These are phyloP conservation scores for Dendropsophus ebraccatus DNA, from an alignment of 2,113 vertebrate genomes.

Conservation along the genomic window DNA sequence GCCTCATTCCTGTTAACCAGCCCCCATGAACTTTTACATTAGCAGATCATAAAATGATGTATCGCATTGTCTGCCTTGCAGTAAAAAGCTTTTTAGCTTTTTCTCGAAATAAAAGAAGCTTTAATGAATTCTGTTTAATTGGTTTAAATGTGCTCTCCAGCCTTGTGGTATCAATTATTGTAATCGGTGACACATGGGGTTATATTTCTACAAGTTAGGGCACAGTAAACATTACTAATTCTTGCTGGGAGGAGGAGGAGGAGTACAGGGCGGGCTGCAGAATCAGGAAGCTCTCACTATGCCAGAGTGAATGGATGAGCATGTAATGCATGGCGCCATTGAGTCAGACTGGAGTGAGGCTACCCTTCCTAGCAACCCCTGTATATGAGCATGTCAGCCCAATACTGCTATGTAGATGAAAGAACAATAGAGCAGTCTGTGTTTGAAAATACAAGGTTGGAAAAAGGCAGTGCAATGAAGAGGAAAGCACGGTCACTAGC, in stretches of 20 bases:
- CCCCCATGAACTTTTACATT: constrained; percentile 34
- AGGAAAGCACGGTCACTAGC: too few species aligned
- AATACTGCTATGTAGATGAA: too few species aligned
- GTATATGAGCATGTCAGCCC: too few species aligned
- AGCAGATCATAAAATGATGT: neutral
- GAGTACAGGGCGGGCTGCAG: neutral
- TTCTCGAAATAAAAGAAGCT: neutral
- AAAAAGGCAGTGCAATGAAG: too few species aligned
- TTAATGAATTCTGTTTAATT: constrained; percentile 10
- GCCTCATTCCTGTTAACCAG: neutral
- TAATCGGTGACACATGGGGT: constrained; percentile 8
- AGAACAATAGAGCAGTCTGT: too few species aligned
- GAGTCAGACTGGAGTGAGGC: too few species aligned
- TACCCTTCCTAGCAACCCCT: too few species aligned
- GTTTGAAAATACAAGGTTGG: too few species aligned
- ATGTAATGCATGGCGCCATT: too few species aligned
- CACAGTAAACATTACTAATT: neutral
- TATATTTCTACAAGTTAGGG: neutral
- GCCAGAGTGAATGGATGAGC: neutral
- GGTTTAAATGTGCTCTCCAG: constrained; percentile 10
- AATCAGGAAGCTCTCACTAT: neutral
- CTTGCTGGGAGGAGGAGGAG: neutral
- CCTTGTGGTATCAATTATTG: neutral
- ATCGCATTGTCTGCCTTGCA: neutral
- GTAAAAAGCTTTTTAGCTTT: constrained; percentile 8